Evolutionary conservation across 2,888 invertebrate genomes (phyloP), one percentile per base, ranked within the genome.

Genomic region (Dascillus cervinus): DNA sequence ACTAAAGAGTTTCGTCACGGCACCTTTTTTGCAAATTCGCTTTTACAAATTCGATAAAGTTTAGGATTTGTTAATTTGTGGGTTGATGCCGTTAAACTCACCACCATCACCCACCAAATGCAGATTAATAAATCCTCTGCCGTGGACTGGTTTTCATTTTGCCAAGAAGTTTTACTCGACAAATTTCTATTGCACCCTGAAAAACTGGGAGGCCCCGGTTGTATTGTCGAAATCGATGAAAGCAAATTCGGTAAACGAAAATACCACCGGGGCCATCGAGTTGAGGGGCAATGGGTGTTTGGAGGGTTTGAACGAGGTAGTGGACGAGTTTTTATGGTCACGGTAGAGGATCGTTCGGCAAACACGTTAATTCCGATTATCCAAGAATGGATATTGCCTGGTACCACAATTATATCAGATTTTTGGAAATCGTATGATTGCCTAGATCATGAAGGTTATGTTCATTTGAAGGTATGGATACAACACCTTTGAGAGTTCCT

Each of bases 401-500:
- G 32, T 3, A 36, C 39, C 11, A 36, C 32, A 3, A 28, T 39
- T 3, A 29, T 32, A 4, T 25, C 25, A 2, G 32, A 36, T 11
- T 39, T 35, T 22, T 39, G 39, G 39, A 31, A 26, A 12, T 11
- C 32, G 5, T 36, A 29, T n/a, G n/a, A n/a, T n/a, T n/a, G n/a
- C n/a, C n/a, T n/a, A n/a, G n/a, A n/a, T n/a, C n/a, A n/a, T n/a
- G n/a, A n/a, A n/a, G n/a, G n/a, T n/a, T n/a, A n/a, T n/a, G n/a
- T n/a, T n/a, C n/a, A n/a, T n/a, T n/a, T n/a, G n/a, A n/a, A n/a
- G n/a, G n/a, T n/a, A n/a, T n/a, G n/a, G n/a, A n/a, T n/a, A n/a
- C n/a, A n/a, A n/a, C n/a, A n/a, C n/a, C n/a, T n/a, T n/a, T n/a
- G n/a, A n/a, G n/a, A n/a, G n/a, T n/a, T n/a, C n/a, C n/a, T n/a